These are phyloP conservation scores for Xerus inauris DNA, from an alignment of 2,113 vertebrate species.

Conservation along the genomic window DNA sequence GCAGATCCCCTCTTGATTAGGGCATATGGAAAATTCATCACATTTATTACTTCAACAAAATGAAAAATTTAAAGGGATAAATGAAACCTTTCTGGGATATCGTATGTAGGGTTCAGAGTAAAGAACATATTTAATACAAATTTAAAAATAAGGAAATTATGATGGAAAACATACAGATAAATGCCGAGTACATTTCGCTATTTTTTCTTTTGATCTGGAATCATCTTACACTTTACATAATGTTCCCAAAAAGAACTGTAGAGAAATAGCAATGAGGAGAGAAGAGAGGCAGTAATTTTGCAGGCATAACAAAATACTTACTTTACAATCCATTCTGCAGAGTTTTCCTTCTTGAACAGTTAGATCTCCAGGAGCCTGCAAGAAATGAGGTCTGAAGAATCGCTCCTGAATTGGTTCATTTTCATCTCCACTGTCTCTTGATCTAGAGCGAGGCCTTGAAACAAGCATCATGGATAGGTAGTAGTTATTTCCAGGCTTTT, in stretches of 20 bases:
- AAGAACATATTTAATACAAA: background rate
- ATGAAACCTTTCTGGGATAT: background rate
- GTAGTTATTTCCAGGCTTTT: conserved; percentile 42
- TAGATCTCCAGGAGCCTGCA: conserved; percentile 98
- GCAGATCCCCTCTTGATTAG: background rate
- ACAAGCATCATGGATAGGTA: conserved; percentile 39
- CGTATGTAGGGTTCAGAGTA: background rate
- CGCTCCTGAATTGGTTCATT: conserved; percentile 98
- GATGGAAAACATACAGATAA: background rate
- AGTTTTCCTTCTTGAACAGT: conserved; percentile 97
- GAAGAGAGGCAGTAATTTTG: background rate
- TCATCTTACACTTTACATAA: background rate
- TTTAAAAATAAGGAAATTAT: background rate
- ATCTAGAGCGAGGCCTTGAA: conserved; percentile 95
- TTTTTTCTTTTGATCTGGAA: background rate
- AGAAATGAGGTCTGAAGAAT: conserved; percentile 98
- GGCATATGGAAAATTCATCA: background rate
- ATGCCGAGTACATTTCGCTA: background rate
- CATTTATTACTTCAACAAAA: background rate
- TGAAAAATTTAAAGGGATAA: background rate
- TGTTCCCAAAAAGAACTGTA: background rate
- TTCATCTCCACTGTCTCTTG: conserved; percentile 97
- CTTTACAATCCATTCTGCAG: conserved; percentile 99
- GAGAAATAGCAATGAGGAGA: background rate
- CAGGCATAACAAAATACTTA: conserved; percentile 75